Conservation (phyloP, 1,140 invertebrate species). For the roundworm (Caenorhabditis elegans) region WBcel235 BX284606.5:5968501-5969000, state of each 20-base stretch:
- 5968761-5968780: constrained; percentile 88
- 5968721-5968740: constrained; percentile 69
- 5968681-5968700: neutral
- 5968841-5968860: constrained; percentile 13
- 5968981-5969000: neutral
- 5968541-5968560: constrained; percentile 85
- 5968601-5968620: constrained; percentile 79
- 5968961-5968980: neutral
- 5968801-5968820: constrained; percentile 52
- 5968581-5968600: constrained; percentile 81
- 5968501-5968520: constrained; percentile 77
- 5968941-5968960: neutral
- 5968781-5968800: constrained; percentile 77
- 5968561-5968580: constrained; percentile 87
- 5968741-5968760: constrained; percentile 90
- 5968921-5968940: constrained; percentile 10
- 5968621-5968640: constrained; percentile 78
- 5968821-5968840: neutral
- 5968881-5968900: constrained; percentile 20
- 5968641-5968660: constrained; percentile 45
- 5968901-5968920: neutral
- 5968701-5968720: constrained; percentile 33
- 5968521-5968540: constrained; percentile 84
- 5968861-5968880: constrained; percentile 34
- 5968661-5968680: constrained; percentile 20